Base-by-base conservation (phyloP, 23 tunicate species). In the Halocynthia aurantium region DNA sequence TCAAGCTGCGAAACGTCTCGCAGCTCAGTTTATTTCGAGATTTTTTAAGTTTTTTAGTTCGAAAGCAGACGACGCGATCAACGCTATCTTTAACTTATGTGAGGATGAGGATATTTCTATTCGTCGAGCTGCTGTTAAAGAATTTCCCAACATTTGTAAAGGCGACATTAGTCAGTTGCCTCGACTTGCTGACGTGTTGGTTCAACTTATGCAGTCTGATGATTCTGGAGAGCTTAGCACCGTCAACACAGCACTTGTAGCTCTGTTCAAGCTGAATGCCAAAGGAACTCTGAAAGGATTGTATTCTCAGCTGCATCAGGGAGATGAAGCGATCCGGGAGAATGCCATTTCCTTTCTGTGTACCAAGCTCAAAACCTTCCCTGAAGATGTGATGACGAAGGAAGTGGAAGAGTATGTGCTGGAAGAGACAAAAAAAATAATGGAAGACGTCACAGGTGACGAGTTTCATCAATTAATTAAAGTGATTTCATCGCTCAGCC, bases 401-500 rank as follows among this genome's bases (percentile, higher is more conserved):
- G 98, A 92, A 50, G 73, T 90, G 0, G 98, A 92, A 57, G 93
- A 83, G 66, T 92, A 78, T 70, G 85, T 92, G 31, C 55, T 92
- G 53, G 81, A 70, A 6, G 88, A 92, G 66, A 60, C 82, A 50
- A 86, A 86, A 71, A 92, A 82, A 44, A 77, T 86, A 7, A 60
- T 92, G 85, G 85, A 86, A 69, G 88, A 92, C 80, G 98, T 86
- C 8, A 92, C 92, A 73, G 98, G 98, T 17, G 92, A 78, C 52
- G 93, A 86, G 71, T 92, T 92, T 74, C 77, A 56, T 52, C 55
- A 71, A 11, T n/a, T 92, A 50, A 92, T 92, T 76, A 79, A 92
- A 78, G 98, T 92, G 15, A 51, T 54, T 69, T 86, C 98, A 7
- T 70, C 86, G 10, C 78, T 92, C 22, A 85, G 80, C 57, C 98